phyloP scores from a whole-genome alignment of 1,140 invertebrate species.

The Rhysida immarginata region DNA sequence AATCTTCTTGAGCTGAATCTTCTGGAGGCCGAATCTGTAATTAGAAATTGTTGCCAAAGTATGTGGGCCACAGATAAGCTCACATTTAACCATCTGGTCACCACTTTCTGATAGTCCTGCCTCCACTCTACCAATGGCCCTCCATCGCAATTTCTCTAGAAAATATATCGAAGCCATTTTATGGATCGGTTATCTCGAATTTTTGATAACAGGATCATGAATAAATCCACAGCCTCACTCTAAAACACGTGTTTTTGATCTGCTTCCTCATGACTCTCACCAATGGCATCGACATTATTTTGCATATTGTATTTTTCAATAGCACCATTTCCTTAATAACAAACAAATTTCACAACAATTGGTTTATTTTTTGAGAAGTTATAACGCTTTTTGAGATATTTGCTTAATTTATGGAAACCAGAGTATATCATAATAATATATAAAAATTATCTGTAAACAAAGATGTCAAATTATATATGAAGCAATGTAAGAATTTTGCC shows the following conservation, averaged over 20 bases:
- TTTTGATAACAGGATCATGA: background rate
- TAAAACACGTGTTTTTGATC: background rate
- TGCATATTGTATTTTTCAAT: background rate
- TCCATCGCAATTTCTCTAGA: background rate
- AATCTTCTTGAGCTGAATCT: background rate
- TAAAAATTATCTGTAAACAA: too few relatives aligned
- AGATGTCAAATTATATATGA: too few relatives aligned
- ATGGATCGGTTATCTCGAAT: background rate
- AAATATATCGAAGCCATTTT: background rate
- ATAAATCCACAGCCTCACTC: background rate
- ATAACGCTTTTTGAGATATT: background rate
- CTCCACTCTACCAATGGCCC: background rate
- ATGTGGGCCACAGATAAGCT: background rate
- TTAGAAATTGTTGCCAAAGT: background rate
- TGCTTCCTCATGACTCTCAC: background rate
- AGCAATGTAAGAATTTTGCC: too few relatives aligned
- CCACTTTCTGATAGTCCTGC: too few relatives aligned
- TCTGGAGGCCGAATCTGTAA: background rate
- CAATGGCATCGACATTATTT: background rate
- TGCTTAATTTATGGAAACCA: background rate
- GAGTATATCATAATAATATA: too few relatives aligned
- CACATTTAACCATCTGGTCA: background rate
- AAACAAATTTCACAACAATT: background rate
- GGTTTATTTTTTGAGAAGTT: background rate
- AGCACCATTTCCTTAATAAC: background rate